Evolutionary conservation across 2,797 vertebrate genomes (phyloP), one percentile per base, ranked within the genome.

Genomic region (Siniperca undulata): DNA sequence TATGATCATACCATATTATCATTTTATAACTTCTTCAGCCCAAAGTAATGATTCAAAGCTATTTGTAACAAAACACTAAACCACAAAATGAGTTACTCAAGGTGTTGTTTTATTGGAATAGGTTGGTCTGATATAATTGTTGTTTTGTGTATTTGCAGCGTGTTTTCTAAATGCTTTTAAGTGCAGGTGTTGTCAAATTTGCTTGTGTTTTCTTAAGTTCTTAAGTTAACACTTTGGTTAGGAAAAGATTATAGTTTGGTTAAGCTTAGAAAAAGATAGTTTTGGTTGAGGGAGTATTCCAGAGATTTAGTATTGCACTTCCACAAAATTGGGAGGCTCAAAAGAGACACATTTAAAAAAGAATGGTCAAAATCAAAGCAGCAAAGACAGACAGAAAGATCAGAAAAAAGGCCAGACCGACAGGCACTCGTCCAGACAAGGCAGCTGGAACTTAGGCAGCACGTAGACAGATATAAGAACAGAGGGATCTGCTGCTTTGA

Each of bases 401-500:
- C 74, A 38, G 30, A 38, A 9, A 38, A 44, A 46, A 78, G 30
- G 59, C 42, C 44, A 75, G 24, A 64, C 6, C 53, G 55, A 70
- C 66, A 78, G 71, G 17, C n/a, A 55, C 40, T 20, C 27, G n/a
- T 76, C 48, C 71, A 61, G 34, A 82, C 59, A 48, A 22, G 27
- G 27, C 46, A 42, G 40, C 40, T 42, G 40, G 9, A 42, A 42
- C 40, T 42, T 42, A 42, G 10, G 40, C 9, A 38, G 61, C 55
- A 53, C 30, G 11, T 11, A 34, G 48, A 53, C 64, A 14, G 6
- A 68, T 16, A 56, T 11, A 50, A 77, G 70, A 84, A 71, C 30
- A 61, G 24, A 85, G 68, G 27, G 71, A 77, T 82, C 70, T 78
- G 84, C 72, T 22, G 40, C 76, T 90, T 86, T 83, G 74, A 87